Conservation (phyloP, 2,888 invertebrate genomes). For the Cancer borealis region DNA sequence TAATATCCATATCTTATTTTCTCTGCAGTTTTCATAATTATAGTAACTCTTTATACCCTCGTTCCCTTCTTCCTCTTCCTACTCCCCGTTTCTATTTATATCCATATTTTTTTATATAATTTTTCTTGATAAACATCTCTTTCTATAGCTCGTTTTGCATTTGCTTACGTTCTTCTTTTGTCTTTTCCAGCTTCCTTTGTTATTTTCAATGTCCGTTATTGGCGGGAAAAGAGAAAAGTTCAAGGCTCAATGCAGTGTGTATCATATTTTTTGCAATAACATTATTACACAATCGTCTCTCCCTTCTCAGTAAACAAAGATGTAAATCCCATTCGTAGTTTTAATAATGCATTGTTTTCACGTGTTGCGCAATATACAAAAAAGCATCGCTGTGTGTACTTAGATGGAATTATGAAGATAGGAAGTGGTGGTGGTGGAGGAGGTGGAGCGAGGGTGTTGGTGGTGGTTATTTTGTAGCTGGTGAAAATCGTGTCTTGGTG, state of each 20-base stretch:
- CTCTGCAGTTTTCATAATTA: neutral
- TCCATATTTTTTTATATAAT: neutral
- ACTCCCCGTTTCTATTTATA: neutral
- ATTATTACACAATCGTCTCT: neutral
- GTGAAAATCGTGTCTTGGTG: neutral
- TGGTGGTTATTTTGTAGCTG: neutral
- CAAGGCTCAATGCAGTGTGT: neutral
- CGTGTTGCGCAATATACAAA: neutral
- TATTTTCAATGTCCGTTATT: neutral
- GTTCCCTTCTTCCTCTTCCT: no score
- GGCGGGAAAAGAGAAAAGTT: neutral
- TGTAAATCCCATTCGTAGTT: neutral
- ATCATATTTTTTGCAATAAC: neutral
- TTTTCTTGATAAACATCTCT: neutral
- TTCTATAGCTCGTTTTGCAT: neutral
- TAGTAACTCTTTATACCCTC: neutral
- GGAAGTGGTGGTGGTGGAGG: neutral
- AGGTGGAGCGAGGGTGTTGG: neutral
- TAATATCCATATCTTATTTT: neutral
- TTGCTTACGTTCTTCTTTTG: neutral
- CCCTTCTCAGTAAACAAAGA: neutral
- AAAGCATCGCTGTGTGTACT: neutral
- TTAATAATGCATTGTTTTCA: neutral
- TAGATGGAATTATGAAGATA: neutral
- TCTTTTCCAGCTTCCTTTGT: neutral